Conservation (phyloP, 2,113 vertebrate genomes). For the Hippocampus mohnikei region DNA sequence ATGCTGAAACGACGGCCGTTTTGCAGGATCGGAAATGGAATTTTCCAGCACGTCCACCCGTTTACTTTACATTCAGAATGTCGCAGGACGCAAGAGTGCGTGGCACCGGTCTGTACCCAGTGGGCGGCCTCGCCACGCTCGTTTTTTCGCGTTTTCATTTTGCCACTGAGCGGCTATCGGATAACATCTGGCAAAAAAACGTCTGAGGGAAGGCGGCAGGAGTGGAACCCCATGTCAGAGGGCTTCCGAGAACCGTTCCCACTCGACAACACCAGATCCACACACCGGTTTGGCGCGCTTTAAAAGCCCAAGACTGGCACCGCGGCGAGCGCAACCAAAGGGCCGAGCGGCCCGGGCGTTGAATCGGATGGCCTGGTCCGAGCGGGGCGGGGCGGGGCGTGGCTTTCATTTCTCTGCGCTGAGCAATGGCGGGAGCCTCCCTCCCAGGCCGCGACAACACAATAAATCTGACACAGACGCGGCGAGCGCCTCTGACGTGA, state of each 20-base stretch:
- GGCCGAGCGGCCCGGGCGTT: slow-evolving; percentile 18
- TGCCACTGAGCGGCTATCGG: slow-evolving; percentile 59
- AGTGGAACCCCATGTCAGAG: slow-evolving; percentile 3
- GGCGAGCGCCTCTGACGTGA: slow-evolving; percentile 60
- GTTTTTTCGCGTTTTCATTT: slow-evolving; percentile 56
- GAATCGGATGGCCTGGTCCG: slow-evolving; percentile 47
- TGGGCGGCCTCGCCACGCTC: slow-evolving; percentile 12
- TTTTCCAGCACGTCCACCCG: not conserved
- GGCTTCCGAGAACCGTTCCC: slow-evolving; percentile 13
- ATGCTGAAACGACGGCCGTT: not conserved
- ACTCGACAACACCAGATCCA: not conserved
- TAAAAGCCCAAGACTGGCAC: not conserved
- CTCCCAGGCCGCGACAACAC: slow-evolving; percentile 53
- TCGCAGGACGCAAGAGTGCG: slow-evolving; percentile 23
- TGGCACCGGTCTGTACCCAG: slow-evolving; percentile 12
- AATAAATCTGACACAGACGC: slow-evolving; percentile 66
- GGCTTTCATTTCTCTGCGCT: slow-evolving; percentile 22
- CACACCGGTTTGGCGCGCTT: not conserved
- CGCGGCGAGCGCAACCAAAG: slow-evolving; percentile 33
- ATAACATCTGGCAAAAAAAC: slow-evolving; percentile 48
- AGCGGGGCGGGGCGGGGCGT: not conserved
- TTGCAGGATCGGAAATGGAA: not conserved
- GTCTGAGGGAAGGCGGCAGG: slow-evolving; percentile 19
- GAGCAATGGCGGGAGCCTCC: slow-evolving; percentile 34
- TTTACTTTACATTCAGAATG: slow-evolving; percentile 23